Evolutionary conservation across 1,140 invertebrate species (phyloP).

Genomic region (Papilio helenus): DNA sequence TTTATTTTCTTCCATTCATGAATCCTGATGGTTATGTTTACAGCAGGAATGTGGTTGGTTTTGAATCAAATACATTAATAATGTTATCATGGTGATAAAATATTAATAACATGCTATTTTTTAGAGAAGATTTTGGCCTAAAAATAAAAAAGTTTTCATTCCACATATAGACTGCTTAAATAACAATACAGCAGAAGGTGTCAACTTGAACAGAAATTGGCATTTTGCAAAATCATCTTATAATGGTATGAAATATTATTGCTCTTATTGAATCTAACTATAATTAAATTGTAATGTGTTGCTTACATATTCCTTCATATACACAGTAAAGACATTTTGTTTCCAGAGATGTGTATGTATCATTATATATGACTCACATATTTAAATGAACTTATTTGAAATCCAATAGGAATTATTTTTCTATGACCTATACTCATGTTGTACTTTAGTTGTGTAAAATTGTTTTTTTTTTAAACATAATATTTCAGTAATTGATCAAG

Average conservation of each 20-base stretch:
- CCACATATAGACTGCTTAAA: conserved; percentile 51
- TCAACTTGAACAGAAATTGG: conserved; percentile 73
- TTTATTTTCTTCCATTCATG: conserved; percentile 67
- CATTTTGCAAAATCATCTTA: conserved; percentile 44
- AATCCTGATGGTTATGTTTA: conserved; percentile 75
- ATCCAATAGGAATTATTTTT: no score
- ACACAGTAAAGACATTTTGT: no score
- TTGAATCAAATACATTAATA: conserved; percentile 8
- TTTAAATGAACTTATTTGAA: no score
- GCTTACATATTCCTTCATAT: no score
- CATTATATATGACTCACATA: no score
- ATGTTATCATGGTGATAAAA: neutral
- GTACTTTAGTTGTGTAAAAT: no score
- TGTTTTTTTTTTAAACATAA: neutral
- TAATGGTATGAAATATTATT: conserved; percentile 42
- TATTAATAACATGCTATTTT: conserved; percentile 39
- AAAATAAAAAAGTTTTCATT: conserved; percentile 63
- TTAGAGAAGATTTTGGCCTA: conserved; percentile 66
- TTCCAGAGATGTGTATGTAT: no score
- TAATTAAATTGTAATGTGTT: no score
- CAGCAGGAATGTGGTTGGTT: conserved; percentile 51
- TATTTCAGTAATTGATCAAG: conserved; percentile 51
- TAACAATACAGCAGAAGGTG: conserved; percentile 52
- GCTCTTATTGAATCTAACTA: no score
- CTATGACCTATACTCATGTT: no score